Evolutionary conservation across 2,888 invertebrate genomes (phyloP).

Genomic region (Eutolmus rufibarbis): DNA sequence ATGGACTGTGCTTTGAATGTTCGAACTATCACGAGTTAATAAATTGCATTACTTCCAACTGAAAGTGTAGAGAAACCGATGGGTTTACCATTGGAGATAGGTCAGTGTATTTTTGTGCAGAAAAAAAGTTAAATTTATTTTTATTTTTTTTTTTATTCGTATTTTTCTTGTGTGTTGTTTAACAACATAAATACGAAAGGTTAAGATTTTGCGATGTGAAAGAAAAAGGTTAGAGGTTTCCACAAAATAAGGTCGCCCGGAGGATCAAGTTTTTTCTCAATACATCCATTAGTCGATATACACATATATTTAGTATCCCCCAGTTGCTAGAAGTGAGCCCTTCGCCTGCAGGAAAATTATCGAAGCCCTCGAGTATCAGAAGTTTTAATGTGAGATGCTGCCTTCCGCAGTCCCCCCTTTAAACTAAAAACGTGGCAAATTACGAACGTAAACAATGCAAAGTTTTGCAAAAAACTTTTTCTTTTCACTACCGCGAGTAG

Average conservation of each 20-base stretch:
- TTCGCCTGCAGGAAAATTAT: not conserved
- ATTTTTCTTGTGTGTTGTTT: not conserved
- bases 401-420: not conserved
- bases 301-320: not conserved
- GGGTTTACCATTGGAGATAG: not conserved
- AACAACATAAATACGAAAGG: not conserved
- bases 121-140: not conserved
- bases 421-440: conserved; percentile 6
- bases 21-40: not conserved
- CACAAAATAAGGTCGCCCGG: not conserved
- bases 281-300: not conserved
- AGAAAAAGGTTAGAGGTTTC: not conserved
- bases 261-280: not conserved
- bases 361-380: not conserved
- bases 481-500: not conserved
- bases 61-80: not conserved
- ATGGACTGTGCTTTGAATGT: not conserved
- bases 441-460: conserved; percentile 7
- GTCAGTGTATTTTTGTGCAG: not conserved
- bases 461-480: not conserved
- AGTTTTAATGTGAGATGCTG: not conserved
- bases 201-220: not conserved
- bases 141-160: not conserved
- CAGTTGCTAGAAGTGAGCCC: not conserved
- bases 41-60: not conserved